Conservation (phyloP, 2,888 invertebrate genomes). For the Ochropleura plecta region DNA sequence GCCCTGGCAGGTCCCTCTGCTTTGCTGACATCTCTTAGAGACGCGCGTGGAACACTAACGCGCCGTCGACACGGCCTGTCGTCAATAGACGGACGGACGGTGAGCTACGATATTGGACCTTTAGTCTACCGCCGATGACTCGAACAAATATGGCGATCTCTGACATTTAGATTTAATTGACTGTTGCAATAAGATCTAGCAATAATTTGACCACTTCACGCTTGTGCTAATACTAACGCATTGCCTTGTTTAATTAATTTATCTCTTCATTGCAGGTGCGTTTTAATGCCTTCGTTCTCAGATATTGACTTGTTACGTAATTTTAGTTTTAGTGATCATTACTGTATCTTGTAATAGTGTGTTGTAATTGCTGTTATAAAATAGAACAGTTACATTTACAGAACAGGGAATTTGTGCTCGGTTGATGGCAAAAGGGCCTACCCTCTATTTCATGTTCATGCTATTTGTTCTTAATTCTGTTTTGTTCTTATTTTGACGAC, state of each 20-base stretch:
- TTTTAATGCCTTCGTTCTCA: neutral
- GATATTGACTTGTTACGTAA: constrained; percentile 14
- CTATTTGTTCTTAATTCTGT: too few species aligned
- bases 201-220: constrained; percentile 17
- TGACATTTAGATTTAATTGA: constrained; percentile 22
- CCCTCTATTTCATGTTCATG: too few species aligned
- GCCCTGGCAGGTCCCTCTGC: too few species aligned
- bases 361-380: neutral
- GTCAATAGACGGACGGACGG: too few species aligned
- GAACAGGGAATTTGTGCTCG: too few species aligned
- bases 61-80: too few species aligned
- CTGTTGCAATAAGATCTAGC: constrained; percentile 34
- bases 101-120: too few species aligned
- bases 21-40: too few species aligned
- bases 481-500: too few species aligned
- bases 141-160: constrained; percentile 22
- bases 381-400: neutral
- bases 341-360: constrained; percentile 1
- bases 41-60: too few species aligned
- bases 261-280: constrained; percentile 50
- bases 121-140: neutral
- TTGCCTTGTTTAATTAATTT: constrained; percentile 35
- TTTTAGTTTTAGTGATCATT: constrained; percentile 13
- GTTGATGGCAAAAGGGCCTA: too few species aligned
- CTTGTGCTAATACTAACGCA: neutral